Base-by-base conservation (phyloP, 2,113 vertebrate species). In the Rhipidura dahli region DNA sequence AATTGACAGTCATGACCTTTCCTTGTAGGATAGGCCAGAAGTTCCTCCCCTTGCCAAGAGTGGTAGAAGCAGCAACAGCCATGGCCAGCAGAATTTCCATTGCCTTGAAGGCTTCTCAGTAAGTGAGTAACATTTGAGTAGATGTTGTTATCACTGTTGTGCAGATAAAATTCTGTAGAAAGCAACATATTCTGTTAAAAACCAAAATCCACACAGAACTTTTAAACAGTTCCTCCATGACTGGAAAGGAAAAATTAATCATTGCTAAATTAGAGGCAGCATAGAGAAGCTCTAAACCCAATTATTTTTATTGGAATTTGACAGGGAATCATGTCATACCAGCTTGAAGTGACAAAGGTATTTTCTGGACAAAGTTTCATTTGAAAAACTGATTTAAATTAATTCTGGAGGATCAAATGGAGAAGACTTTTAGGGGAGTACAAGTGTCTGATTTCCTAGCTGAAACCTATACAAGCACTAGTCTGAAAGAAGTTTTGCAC, bases 71-170 rank as follows among this genome's bases (percentile, higher is more conserved):
- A 71, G 39, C 8, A 44, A 22, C 7, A n/a, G 2, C 9, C 15
- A 9, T 0, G 3, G 37, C 4, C 7, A 60, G 35, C 8, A 24
- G 39, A 79, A 16, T 20, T 68, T 78, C 3, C 1, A 5, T 17
- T 77, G 9, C 4, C 9, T 79, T 8, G 72, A 30, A 79, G 72
- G 6, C 8, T n/a, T 70, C 35, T 37, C n/a, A n/a, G 24, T 28
- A 23, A 5, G 69, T 81, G 35, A 89, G 60, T 91, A 84, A 27
- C 0, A 5, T 44, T 69, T 86, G 20, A 73, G 31, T 50, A 53
- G 27, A 18, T 45, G 10, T 18, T 92, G 6, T 54, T 66, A 24
- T 59, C 11, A 2, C 11, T 31, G 11, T 10, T 39, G 6, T 61
- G n/a, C 8, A 56, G 18, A 35, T 37, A 56, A 71, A 83, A 40